A percentile compares a stretch with the other conserved stretches of the same genome.
These are phyloP conservation scores for Megalonaias nervosa DNA, from an alignment of 1,140 invertebrate genomes.

Conservation along the genomic window DNA sequence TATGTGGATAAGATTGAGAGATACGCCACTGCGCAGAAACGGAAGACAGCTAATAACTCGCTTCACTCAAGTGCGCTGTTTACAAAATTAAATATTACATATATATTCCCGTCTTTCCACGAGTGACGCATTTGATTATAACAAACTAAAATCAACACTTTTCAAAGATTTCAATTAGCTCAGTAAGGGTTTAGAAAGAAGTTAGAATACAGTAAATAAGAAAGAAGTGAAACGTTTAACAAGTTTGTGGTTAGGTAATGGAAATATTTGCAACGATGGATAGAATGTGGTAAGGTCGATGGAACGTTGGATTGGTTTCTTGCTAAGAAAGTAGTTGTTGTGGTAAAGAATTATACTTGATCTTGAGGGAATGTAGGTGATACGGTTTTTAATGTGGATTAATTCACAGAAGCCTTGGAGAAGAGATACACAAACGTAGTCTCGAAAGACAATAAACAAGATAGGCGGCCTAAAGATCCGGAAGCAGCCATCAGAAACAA, in stretches of 20 bases:
- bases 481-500: background rate
- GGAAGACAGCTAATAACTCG: constrained; percentile 13
- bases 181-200: too few species aligned
- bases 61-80: constrained; percentile 16
- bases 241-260: constrained; percentile 19
- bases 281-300: constrained; percentile 11
- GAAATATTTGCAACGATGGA: constrained; percentile 17
- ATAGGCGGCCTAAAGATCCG: background rate
- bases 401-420: background rate
- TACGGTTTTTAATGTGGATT: background rate
- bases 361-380: constrained; percentile 3
- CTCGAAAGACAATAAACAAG: background rate
- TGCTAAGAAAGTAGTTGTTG: constrained; percentile 16
- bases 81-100: constrained; percentile 18
- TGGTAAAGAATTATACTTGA: constrained; percentile 2
- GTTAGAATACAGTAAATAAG: background rate
- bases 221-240: constrained; percentile 27
- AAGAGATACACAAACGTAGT: background rate
- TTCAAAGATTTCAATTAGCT: constrained; percentile 19
- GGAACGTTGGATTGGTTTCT: background rate
- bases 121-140: background rate
- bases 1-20: constrained; percentile 32
- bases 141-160: too few species aligned
- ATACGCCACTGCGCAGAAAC: constrained; percentile 19
- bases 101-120: constrained; percentile 19